Conservation (phyloP, 2,113 vertebrate genomes). For the Tragelaphus imberbis region DNA sequence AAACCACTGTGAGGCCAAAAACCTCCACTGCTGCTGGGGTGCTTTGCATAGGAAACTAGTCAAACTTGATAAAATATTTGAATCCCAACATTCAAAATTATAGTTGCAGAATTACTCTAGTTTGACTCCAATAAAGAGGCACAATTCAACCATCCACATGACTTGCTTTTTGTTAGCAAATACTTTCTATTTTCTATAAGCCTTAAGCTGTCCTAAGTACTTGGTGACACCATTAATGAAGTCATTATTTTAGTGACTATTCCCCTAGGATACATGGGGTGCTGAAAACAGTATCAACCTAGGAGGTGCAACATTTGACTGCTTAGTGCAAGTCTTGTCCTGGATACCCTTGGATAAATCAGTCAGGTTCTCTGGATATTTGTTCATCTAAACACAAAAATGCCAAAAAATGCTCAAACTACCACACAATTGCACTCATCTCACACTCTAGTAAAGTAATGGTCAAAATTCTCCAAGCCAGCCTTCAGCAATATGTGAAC, state of each 20-base stretch:
- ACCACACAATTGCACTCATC: too few species aligned
- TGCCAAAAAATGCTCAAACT: too few species aligned
- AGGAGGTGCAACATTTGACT: not conserved
- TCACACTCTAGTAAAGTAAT: too few species aligned
- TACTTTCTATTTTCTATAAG: not conserved
- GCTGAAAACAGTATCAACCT: not conserved
- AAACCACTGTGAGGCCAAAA: not conserved
- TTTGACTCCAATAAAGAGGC: not conserved
- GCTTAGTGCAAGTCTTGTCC: fast-evolving
- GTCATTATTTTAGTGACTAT: not conserved
- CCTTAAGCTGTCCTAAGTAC: not conserved
- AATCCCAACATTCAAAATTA: not conserved
- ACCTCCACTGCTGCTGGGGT: not conserved
- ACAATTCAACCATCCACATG: not conserved
- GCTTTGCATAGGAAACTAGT: not conserved
- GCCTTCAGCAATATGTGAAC: too few species aligned
- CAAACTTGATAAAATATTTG: not conserved
- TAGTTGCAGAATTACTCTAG: not conserved
- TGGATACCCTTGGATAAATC: not conserved
- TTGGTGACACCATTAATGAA: fast-evolving
- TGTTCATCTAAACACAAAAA: not conserved
- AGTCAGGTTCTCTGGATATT: not conserved
- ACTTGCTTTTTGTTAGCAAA: not conserved
- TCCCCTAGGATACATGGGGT: not conserved
- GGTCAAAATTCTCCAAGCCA: too few species aligned